Base-by-base conservation (phyloP, 2,888 invertebrate genomes). In the Drosophila gaucha region DNA sequence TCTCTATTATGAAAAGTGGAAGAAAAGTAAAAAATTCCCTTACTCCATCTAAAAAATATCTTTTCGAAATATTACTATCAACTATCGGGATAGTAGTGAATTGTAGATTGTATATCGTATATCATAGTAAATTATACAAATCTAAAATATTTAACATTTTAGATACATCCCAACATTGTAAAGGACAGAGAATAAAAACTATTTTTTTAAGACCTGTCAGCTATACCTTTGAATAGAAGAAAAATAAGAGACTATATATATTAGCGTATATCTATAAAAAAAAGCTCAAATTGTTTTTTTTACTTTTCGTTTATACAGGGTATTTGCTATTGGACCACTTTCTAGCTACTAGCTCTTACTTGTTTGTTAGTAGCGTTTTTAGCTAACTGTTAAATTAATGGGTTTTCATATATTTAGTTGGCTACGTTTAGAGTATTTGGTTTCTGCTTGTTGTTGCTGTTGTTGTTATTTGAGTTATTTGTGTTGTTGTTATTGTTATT, bases 321-420 rank as follows among this genome's bases (percentile, higher is more conserved):
- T 22, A 31, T 31, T 10, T 14, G n/a, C 22, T n/a, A 31, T 5
- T 31, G 20, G 46, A 14, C 1, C 31, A 47, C 6, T 20, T 0
- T 1, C 6, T 2, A 14, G n/a, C n/a, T n/a, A 14, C 6, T 12
- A 12, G 9, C 46, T 22, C 46, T 31, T 28, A 28, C 26, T 44
- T 47, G 31, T 41, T 14, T 31, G 46, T 49, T 59, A 49, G 68
- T 68, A 79, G 54, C 65, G 59, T 80, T 77, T 50, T 24, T 22
- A 52, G 65, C 69, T 80, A 77, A 78, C 77, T 78, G 82, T 78
- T 82, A 69, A 82, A 59, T 78, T 66, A 80, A 78, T 82, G 66
- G 55, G 44, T 12, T 55, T 57, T 16, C 16, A 26, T 78, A 69
- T 80, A 74, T 74, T 69, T 60, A 66, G 68, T 55, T 41, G 16